Evolutionary conservation across 2,888 invertebrate genomes (phyloP).

Genomic region (Matsumyia berberina): DNA sequence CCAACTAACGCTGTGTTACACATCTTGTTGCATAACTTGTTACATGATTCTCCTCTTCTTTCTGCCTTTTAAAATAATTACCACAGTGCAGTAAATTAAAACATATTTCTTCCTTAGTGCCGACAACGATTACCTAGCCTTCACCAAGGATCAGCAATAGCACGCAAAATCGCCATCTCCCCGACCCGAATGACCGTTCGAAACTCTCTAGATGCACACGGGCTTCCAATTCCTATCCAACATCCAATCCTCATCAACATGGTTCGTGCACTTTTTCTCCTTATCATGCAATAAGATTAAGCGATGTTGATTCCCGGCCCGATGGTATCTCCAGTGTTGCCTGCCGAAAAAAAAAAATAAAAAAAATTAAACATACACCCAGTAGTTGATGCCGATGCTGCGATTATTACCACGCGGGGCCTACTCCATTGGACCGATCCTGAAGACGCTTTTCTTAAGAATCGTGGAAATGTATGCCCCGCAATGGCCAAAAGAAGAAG

Average conservation of each 20-base stretch:
- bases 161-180: constrained; percentile 58
- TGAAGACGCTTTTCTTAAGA: constrained; percentile 68
- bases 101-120: constrained; percentile 66
- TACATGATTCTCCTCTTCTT: constrained; percentile 13
- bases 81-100: constrained; percentile 67
- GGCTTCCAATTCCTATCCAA: constrained; percentile 29
- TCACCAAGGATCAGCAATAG: constrained; percentile 57
- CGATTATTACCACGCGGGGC: constrained; percentile 72
- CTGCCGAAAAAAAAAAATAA: constrained; percentile 68
- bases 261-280: constrained; percentile 68
- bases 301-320: constrained; percentile 70
- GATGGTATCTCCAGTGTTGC: constrained; percentile 60
- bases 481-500: constrained; percentile 48
- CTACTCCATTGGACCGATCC: constrained; percentile 19
- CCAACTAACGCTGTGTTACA: constrained; percentile 30
- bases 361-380: constrained; percentile 70
- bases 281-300: constrained; percentile 76
- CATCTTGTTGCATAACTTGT: constrained; percentile 28
- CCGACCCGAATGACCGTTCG: background rate
- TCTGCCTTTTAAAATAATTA: constrained; percentile 41
- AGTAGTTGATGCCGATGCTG: constrained; percentile 68
- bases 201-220: background rate
- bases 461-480: constrained; percentile 73
- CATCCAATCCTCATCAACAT: constrained; percentile 65
- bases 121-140: constrained; percentile 52